These are phyloP conservation scores for Andrena marginata DNA, from an alignment of 2,888 invertebrate genomes.

Conservation along the genomic window DNA sequence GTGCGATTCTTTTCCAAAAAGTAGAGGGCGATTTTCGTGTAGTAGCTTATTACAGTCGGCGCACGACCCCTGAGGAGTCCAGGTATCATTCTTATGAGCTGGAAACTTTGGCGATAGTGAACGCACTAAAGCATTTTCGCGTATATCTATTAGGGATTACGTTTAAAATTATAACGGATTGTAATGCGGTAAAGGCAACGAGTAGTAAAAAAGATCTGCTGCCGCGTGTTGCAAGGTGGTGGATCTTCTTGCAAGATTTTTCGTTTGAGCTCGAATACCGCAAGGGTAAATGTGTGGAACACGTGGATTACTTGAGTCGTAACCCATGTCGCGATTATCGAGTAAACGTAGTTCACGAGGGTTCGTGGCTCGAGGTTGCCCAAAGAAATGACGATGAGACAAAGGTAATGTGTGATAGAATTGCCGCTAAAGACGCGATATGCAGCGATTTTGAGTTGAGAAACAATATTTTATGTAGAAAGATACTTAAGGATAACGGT, in stretches of 20 bases:
- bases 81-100: slow-evolving; percentile 54
- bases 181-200: too few species aligned
- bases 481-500: neutral
- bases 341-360: neutral
- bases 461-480: neutral
- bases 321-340: slow-evolving; percentile 2
- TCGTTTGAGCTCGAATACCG: slow-evolving; percentile 17
- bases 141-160: slow-evolving; percentile 55
- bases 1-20: too few species aligned
- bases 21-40: too few species aligned
- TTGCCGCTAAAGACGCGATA: neutral
- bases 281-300: slow-evolving; percentile 19
- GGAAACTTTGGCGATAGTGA: slow-evolving; percentile 52
- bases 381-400: slow-evolving; percentile 26
- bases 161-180: slow-evolving; percentile 47
- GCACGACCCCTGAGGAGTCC: neutral
- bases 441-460: slow-evolving; percentile 1
- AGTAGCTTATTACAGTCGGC: too few species aligned
- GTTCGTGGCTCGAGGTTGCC: slow-evolving; percentile 1
- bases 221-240: slow-evolving; percentile 22
- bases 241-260: slow-evolving; percentile 2
- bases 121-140: slow-evolving; percentile 48
- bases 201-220: slow-evolving; percentile 1
- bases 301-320: slow-evolving; percentile 17
- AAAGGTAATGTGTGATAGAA: neutral